These are phyloP conservation scores for Gymnoscelis rufifasciata DNA, from an alignment of 2,888 invertebrate species.

Conservation along the genomic window DNA sequence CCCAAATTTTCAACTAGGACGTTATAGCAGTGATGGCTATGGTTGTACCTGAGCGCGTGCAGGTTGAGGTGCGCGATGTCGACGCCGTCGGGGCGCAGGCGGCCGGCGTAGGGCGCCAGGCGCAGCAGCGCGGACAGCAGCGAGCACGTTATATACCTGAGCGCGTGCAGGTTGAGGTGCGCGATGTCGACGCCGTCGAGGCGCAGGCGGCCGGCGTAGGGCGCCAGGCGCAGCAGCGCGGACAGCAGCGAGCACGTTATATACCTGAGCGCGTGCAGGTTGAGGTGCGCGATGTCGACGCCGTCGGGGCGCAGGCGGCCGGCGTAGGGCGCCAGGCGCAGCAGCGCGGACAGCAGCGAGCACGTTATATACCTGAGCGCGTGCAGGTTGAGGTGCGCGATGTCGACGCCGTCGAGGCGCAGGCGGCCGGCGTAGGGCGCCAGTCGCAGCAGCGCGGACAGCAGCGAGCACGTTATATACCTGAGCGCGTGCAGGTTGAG, in stretches of 20 bases:
- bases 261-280: background rate
- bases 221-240: no score
- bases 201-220: background rate
- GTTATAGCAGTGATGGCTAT: no score
- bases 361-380: constrained; percentile 2
- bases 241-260: no score
- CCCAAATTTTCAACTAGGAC: no score
- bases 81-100: background rate
- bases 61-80: background rate
- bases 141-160: constrained; percentile 81
- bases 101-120: constrained; percentile 53
- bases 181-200: background rate
- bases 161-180: background rate
- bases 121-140: constrained; percentile 89
- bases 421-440: background rate
- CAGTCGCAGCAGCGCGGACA: no score
- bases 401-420: background rate
- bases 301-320: background rate
- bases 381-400: background rate
- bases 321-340: background rate
- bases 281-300: background rate
- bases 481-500: background rate
- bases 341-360: no score
- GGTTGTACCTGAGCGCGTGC: background rate
- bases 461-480: no score